Conservation (phyloP, 2,113 vertebrate genomes). For the Cardinalis cardinalis region DNA sequence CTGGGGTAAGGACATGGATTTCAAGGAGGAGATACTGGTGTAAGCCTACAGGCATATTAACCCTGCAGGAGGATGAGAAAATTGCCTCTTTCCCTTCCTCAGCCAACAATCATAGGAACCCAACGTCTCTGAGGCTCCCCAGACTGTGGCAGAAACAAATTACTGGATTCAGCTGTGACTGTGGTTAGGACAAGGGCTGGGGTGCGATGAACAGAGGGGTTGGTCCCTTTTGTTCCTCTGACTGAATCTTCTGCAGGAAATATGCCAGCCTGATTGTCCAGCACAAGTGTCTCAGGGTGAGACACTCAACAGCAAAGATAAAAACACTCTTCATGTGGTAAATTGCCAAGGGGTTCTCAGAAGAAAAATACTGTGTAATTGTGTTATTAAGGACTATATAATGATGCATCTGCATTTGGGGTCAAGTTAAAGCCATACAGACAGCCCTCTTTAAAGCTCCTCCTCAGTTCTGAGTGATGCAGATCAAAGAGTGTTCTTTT, state of each 20-base stretch:
- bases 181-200: background rate
- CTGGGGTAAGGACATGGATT: background rate
- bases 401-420: background rate
- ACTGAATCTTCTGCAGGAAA: background rate
- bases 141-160: background rate
- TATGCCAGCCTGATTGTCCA: background rate
- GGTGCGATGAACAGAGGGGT: background rate
- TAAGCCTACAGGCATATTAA: accelerated
- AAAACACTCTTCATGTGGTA: background rate
- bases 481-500: background rate
- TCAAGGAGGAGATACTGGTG: background rate
- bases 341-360: background rate
- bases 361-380: background rate
- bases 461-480: background rate
- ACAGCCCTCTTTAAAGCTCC: background rate
- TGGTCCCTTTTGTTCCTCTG: background rate
- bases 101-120: background rate
- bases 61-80: background rate
- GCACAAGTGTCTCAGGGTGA: background rate
- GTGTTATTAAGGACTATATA: background rate
- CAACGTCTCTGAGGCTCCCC: background rate
- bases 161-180: background rate
- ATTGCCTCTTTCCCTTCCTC: background rate
- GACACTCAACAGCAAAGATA: background rate
- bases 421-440: background rate